Conservation (phyloP, 2,797 vertebrate genomes). For the Neosilurus mollespiculum region DNA sequence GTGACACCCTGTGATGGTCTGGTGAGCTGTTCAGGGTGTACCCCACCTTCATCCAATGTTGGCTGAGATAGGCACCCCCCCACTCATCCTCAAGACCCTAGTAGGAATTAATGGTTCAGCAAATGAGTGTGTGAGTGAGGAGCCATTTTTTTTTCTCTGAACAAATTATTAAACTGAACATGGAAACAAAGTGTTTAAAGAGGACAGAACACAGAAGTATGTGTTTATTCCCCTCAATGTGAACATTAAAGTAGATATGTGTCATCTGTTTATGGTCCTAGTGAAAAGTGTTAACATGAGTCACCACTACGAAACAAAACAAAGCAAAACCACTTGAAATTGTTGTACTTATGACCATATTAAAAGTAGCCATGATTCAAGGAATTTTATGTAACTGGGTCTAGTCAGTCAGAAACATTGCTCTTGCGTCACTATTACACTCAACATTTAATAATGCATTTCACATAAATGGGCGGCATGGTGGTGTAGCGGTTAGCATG, state of each 20-base stretch:
- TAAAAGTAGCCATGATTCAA: neutral
- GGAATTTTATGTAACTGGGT: neutral
- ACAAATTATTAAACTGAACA: neutral
- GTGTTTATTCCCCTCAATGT: neutral
- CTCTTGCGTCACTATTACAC: neutral
- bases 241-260: neutral
- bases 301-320: neutral
- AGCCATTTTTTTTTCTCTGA: neutral
- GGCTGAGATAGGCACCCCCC: too few species aligned
- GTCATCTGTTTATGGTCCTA: neutral
- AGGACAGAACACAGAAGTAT: neutral
- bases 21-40: too few species aligned
- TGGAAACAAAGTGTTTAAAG: neutral
- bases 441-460: neutral
- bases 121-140: too few species aligned
- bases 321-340: neutral
- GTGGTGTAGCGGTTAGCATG: too few species aligned
- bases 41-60: too few species aligned
- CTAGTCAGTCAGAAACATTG: neutral
- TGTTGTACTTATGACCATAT: neutral
- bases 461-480: neutral
- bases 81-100: too few species aligned
- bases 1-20: too few species aligned
- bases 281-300: neutral
- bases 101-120: too few species aligned